A percentile compares a stretch with the other conserved stretches of the same genome.
phyloP scores from a whole-genome alignment of 2,113 vertebrate genomes.

The Ornithorhynchus anatinus region DNA sequence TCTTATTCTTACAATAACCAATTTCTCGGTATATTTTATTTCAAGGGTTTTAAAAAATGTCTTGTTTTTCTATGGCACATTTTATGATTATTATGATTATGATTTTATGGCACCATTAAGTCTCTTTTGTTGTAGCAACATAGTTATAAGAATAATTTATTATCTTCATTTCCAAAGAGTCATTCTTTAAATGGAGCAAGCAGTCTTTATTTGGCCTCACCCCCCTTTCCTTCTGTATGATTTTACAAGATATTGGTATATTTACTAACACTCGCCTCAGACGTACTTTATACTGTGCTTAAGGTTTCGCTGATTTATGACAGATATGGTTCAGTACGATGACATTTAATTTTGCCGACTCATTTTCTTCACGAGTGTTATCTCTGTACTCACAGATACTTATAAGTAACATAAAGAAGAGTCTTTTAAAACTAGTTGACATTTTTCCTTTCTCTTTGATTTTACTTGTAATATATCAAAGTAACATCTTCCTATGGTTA shows the following conservation, averaged over 20 bases:
- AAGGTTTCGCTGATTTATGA: conserved; percentile 25
- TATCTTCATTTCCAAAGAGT: conserved; percentile 11
- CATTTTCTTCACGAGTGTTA: neutral
- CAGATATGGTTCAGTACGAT: conserved; percentile 13
- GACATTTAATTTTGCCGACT: conserved; percentile 4
- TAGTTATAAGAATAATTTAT: too few species aligned
- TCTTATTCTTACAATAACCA: too few species aligned
- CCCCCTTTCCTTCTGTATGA: conserved; percentile 26
- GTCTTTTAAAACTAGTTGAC: neutral
- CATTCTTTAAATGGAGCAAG: conserved; percentile 10
- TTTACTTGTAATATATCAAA: neutral
- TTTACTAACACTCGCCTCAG: conserved; percentile 43
- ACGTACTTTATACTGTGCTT: conserved; percentile 14
- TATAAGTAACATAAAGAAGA: neutral
- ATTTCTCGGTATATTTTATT: too few species aligned
- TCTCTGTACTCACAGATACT: neutral
- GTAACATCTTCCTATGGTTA: neutral
- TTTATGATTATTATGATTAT: neutral
- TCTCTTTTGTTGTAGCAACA: too few species aligned
- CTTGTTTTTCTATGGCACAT: neutral
- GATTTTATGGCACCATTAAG: too few species aligned
- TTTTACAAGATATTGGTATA: conserved; percentile 42
- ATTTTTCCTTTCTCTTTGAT: neutral
- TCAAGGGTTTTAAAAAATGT: neutral
- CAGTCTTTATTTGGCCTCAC: neutral